These are phyloP conservation scores for Mizuhopecten yessoensis DNA, from an alignment of 1,140 invertebrate species.

Conservation along the genomic window DNA sequence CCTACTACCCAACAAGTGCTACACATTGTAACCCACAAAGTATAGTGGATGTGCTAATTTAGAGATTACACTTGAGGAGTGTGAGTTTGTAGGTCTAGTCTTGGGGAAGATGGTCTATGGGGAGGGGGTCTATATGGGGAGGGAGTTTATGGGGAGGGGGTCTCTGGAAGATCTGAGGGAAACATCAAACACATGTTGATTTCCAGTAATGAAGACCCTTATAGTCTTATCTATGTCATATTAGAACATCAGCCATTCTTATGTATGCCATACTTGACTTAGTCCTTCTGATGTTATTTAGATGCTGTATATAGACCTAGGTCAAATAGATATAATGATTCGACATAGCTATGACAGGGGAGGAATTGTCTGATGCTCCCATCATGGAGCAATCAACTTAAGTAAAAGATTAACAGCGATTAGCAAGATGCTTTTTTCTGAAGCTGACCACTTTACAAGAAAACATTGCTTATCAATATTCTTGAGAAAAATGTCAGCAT, in stretches of 20 bases:
- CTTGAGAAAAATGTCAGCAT: background rate
- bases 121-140: too few species aligned
- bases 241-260: background rate
- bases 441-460: background rate
- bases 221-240: background rate
- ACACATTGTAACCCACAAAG: too few species aligned
- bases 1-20: too few species aligned
- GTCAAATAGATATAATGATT: background rate
- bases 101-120: too few species aligned
- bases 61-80: too few species aligned
- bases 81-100: too few species aligned
- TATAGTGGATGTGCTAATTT: too few species aligned
- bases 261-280: background rate
- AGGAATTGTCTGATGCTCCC: background rate
- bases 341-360: background rate
- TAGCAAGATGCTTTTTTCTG: background rate
- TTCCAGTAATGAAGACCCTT: background rate
- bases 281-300: background rate
- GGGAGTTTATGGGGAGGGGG: too few species aligned
- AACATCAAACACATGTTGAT: conserved; percentile 14
- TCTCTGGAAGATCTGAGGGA: background rate
- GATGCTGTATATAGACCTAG: background rate
- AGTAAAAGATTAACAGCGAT: background rate
- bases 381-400: background rate
- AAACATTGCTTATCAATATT: background rate